Evolutionary conservation across 2,888 invertebrate species (phyloP).

Genomic region (Callyntrura sp.): DNA sequence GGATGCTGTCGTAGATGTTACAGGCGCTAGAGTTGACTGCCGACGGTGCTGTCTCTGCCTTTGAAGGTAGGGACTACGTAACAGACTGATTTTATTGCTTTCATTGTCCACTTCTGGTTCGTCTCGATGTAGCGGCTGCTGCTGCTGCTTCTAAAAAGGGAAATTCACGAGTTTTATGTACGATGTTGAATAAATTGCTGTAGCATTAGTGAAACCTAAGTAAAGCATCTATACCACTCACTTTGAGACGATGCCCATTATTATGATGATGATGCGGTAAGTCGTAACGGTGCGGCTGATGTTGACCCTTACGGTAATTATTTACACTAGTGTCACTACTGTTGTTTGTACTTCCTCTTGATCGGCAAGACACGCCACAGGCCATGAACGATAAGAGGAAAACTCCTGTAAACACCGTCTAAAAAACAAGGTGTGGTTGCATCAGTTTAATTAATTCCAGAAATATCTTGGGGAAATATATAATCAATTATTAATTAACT

Average conservation of each 20-base stretch:
- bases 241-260: constrained; percentile 39
- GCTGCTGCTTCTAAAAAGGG: constrained; percentile 54
- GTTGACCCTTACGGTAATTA: constrained; percentile 69
- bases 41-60: constrained; percentile 5
- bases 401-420: constrained; percentile 68
- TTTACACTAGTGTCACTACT: constrained; percentile 66
- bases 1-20: constrained; percentile 24
- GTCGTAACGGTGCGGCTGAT: constrained; percentile 72
- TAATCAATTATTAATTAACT: too few species aligned
- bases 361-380: constrained; percentile 55
- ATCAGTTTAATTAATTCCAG: too few species aligned
- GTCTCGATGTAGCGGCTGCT: constrained; percentile 5
- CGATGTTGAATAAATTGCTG: constrained; percentile 61
- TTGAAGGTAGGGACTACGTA: constrained; percentile 47
- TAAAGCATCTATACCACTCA: constrained; percentile 41
- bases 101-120: constrained; percentile 57
- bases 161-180: constrained; percentile 57
- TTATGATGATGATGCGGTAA: constrained; percentile 78
- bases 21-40: constrained; percentile 9
- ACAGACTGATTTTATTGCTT: constrained; percentile 68
- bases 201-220: constrained; percentile 73
- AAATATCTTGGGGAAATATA: too few species aligned
- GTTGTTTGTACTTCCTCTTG: constrained; percentile 72
- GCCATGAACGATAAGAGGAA: constrained; percentile 66
- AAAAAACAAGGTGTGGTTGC: too few species aligned